Evolutionary conservation across 2,113 vertebrate genomes (phyloP), one percentile per base, ranked within the genome.

Genomic region (Peucedramus taeniatus): DNA sequence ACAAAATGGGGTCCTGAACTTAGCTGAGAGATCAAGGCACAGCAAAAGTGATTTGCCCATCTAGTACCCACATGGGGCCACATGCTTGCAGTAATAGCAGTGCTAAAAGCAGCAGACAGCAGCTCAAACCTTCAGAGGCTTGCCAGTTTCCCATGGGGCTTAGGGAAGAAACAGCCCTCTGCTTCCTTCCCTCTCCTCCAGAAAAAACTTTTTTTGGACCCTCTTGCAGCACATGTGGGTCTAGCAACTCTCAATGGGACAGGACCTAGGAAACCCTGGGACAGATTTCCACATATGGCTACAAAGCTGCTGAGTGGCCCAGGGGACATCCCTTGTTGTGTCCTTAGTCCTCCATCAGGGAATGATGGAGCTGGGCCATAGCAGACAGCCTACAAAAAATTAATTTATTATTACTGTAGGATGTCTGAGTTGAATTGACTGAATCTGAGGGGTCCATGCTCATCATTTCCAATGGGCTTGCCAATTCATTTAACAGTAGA

Each of bases 41-140:
- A 77, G 40, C 27, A 63, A 60, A 35, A 59, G 15, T 1, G 1
- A 24, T 82, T 85, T 63, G 15, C 39, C 37, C 6, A 0, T 35
- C 28, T 50, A 19, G 11, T n/a, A 35, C 44, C 16, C 40, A 44
- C 0, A 1, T 12, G 35, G 17, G 42, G 18, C 31, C 30, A 27
- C 3, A 2, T 68, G 6, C n/a, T 42, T 50, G 30, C 22, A 19
- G 56, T 4, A 53, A 53, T 11, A 49, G 44, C 10, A 30, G 24
- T 33, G 42, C 47, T 91, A 31, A 76, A 61, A 90, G 47, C 27
- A 54, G 56, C 83, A 75, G 70, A 23, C 40, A 59, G 53, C 44
- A 39, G 44, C 63, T 76, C 49, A 42, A 54, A 56, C 33, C 44
- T 76, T 63, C 51, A 59, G 57, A 63, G 76, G 30, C 35, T 82